Evolutionary conservation across 2,888 invertebrate species (phyloP).

Genomic region (Empis livida): DNA sequence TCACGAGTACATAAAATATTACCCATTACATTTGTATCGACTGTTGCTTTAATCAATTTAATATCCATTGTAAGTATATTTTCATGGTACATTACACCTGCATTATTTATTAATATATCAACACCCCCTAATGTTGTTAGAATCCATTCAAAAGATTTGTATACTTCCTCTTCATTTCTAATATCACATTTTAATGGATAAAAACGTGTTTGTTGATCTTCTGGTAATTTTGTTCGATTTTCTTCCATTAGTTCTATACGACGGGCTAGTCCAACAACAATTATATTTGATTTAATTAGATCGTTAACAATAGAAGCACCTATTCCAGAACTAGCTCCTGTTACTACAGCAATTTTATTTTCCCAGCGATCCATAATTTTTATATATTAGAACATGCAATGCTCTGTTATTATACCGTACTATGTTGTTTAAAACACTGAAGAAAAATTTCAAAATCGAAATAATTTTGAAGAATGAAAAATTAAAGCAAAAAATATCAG

Average conservation of each 20-base stretch:
- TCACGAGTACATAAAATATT: constrained; percentile 34
- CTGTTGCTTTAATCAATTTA: constrained; percentile 12
- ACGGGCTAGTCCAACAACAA: constrained; percentile 39
- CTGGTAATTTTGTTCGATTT: constrained; percentile 7
- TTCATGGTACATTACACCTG: constrained; percentile 16
- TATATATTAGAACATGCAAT: too few relatives aligned
- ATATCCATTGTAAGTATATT: constrained; percentile 7
- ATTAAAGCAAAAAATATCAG: too few relatives aligned
- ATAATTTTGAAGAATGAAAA: too few relatives aligned
- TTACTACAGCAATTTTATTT: constrained; percentile 43
- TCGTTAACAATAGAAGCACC: constrained; percentile 34
- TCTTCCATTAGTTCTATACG: constrained; percentile 22
- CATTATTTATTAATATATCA: constrained; percentile 43
- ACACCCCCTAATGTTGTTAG: constrained; percentile 37
- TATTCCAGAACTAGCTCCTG: constrained; percentile 43
- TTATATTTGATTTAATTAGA: constrained; percentile 35
- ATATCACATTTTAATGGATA: constrained; percentile 37
- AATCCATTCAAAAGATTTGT: constrained; percentile 36
- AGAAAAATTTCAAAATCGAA: too few relatives aligned
- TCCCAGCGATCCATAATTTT: constrained; percentile 40
- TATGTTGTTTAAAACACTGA: too few relatives aligned
- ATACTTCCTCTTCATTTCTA: constrained; percentile 38
- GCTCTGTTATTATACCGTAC: too few relatives aligned
- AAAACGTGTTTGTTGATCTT: constrained; percentile 16
- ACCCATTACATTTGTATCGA: constrained; percentile 37